A percentile compares a stretch with the other conserved stretches of the same genome.
phyloP scores from a whole-genome alignment of 2,797 vertebrate genomes.

The Intellagama lesueurii region DNA sequence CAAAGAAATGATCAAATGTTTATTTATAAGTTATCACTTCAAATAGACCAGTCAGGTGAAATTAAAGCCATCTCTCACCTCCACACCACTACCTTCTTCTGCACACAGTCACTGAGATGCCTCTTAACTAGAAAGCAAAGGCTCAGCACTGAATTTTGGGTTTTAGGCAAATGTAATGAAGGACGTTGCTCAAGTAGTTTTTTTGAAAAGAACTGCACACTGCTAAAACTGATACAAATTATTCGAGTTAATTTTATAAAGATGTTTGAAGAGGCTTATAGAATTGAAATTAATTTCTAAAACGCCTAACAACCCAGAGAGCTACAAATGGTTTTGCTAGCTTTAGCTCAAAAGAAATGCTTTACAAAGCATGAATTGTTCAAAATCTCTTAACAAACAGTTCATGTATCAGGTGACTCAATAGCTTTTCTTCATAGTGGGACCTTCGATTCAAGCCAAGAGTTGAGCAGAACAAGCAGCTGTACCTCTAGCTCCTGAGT shows the following conservation, averaged over 20 bases:
- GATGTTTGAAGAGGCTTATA: conserved; percentile 48
- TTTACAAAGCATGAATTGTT: conserved; percentile 74
- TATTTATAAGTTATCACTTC: neutral
- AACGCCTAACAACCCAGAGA: conserved; percentile 61
- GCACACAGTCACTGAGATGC: neutral
- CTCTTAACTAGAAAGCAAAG: conserved; percentile 35
- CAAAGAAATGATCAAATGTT: neutral
- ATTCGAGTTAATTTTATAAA: conserved; percentile 54
- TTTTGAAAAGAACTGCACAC: conserved; percentile 12
- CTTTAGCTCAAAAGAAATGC: conserved; percentile 59
- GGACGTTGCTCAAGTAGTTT: neutral
- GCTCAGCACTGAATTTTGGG: neutral
- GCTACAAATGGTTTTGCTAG: conserved; percentile 65
- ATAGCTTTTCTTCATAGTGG: conserved; percentile 52
- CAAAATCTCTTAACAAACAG: conserved; percentile 81
- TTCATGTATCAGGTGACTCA: conserved; percentile 78
- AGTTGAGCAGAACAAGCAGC: conserved; percentile 49
- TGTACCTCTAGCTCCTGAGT: conserved; percentile 60
- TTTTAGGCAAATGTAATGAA: conserved; percentile 25
- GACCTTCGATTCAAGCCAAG: conserved; percentile 49
- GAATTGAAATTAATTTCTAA: conserved; percentile 63
- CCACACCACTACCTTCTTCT: neutral
- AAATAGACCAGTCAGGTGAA: neutral
- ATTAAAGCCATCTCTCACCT: neutral
- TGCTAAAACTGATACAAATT: conserved; percentile 25